Evolutionary conservation across 2,888 invertebrate species (phyloP).

Genomic region (Buathra laborator): DNA sequence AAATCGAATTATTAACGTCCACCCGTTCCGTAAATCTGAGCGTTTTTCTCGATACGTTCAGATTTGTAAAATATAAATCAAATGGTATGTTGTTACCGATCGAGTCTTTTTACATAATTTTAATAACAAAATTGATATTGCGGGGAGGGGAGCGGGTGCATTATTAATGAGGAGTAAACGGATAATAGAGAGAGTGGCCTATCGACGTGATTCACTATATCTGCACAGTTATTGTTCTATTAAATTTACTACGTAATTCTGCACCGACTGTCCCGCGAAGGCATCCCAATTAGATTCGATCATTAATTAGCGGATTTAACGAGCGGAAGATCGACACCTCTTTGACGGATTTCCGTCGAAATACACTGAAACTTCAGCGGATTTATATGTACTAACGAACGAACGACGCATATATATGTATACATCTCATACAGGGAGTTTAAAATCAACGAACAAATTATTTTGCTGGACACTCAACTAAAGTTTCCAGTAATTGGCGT

Average conservation of each 20-base stretch:
- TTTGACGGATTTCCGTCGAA: background rate
- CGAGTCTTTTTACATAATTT: too few species aligned
- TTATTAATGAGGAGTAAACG: background rate
- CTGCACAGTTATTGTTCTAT: background rate
- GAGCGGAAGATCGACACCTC: background rate
- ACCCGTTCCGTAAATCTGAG: too few species aligned
- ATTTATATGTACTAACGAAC: too few species aligned
- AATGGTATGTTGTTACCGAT: too few species aligned
- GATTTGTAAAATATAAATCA: too few species aligned
- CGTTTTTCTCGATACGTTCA: too few species aligned
- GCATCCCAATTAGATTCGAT: background rate
- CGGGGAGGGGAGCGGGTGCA: too few species aligned
- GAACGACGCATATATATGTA: background rate
- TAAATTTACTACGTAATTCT: background rate
- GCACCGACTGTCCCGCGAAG: background rate
- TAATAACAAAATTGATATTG: too few species aligned
- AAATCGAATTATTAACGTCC: too few species aligned
- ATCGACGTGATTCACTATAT: background rate
- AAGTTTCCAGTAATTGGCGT: background rate
- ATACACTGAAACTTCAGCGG: background rate
- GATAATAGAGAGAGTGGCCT: background rate
- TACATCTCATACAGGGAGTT: background rate
- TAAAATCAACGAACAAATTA: background rate
- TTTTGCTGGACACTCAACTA: background rate
- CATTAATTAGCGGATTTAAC: constrained; percentile 3